Percentiles rank a stretch among this genome's conserved stretches.
Evolutionary conservation across 2,888 invertebrate species (phyloP).

Genomic region (Epinotia ramella): DNA sequence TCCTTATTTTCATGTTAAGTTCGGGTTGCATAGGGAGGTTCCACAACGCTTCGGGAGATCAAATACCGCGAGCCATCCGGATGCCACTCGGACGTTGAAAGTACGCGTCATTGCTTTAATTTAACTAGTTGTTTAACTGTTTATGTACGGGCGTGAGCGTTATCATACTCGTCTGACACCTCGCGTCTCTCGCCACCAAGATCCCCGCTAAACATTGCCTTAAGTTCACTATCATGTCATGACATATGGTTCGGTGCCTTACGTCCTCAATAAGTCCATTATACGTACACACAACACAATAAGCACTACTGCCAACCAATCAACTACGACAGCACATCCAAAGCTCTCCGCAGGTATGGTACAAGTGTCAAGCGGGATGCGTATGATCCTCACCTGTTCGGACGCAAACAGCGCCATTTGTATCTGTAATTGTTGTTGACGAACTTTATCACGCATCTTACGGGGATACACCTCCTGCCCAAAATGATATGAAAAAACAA

Average conservation of each 20-base stretch:
- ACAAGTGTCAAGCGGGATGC: constrained; percentile 77
- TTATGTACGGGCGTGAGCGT: too few relatives aligned
- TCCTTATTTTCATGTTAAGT: too few relatives aligned
- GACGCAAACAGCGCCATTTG: constrained; percentile 85
- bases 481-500: constrained; percentile 85
- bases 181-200: too few relatives aligned
- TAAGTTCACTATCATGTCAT: too few relatives aligned
- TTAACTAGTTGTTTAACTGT: too few relatives aligned
- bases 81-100: too few relatives aligned
- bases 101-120: too few relatives aligned
- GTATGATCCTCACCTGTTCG: constrained; percentile 82
- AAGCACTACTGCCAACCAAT: constrained; percentile 70
- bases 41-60: too few relatives aligned
- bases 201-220: too few relatives aligned
- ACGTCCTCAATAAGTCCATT: constrained; percentile 38
- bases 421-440: constrained; percentile 87
- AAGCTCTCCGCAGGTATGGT: constrained; percentile 74
- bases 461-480: constrained; percentile 92
- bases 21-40: too few relatives aligned
- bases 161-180: too few relatives aligned
- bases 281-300: constrained; percentile 55
- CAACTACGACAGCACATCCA: constrained; percentile 83
- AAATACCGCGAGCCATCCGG: too few relatives aligned
- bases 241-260: background rate
- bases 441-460: constrained; percentile 93